Base-by-base conservation (phyloP, 92 coral and sea anemone genomes). In the Porites cylindrica region DNA sequence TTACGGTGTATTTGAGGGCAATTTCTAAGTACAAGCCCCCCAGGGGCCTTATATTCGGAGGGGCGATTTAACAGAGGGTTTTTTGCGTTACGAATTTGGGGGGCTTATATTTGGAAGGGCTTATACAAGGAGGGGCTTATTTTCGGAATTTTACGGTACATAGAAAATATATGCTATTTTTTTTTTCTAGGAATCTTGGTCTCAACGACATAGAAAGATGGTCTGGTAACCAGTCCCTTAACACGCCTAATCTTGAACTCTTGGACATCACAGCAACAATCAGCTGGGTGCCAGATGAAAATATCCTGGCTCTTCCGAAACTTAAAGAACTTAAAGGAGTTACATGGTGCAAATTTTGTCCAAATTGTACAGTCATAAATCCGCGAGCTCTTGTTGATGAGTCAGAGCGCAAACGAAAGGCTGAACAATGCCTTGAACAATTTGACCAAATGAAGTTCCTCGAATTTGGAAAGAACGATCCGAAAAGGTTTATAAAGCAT, bases 281-380 rank as follows among this genome's bases (percentile, higher is more conserved):
- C 38, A 67, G 70, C 76, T 94, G 94, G 89, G 86, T 88, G 19
- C 96, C 96, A 65, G 91, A 86, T 80, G 90, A 76, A 21, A 70
- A 80, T 51, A 93, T 94, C 23, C 82, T 94, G 72, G 78, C 76
- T 21, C 93, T 94, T 53, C 91, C 89, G 8, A 94, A 61, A 10
- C 93, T 94, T 18, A 67, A 77, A 60, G 91, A 94, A 79, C 90
- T 94, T 52, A 88, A 79, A 26, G 96, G 96, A 1, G 93, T 94
- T 53, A 91, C 94, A 60, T 94, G 94, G 96, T 91, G 96, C 68
- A 90, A 79, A 67, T 94, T 90, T 84, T 94, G 96, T 72, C 63
- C 73, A 20, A 94, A 94, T 65, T 94, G 96, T 18, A 85, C 91
- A 1, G 82, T 91, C 43, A 87, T 91, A 17, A 89, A 83, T 54